Conservation (phyloP, 2,888 invertebrate genomes). For the Acronicta psi region DNA sequence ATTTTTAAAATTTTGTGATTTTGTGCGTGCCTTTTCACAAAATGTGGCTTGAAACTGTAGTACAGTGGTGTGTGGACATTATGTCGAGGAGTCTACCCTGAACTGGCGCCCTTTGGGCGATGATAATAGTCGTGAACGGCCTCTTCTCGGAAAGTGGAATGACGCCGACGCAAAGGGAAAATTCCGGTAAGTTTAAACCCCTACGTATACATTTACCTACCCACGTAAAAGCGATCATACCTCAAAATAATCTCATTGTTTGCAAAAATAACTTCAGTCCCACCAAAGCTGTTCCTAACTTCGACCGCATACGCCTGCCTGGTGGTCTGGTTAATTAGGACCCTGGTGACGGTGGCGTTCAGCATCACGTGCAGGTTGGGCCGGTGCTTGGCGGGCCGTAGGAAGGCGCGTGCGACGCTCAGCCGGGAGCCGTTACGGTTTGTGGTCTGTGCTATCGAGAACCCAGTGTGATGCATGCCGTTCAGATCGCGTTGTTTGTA, state of each 20-base stretch:
- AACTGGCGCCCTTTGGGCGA: no score
- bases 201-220: no score
- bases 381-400: slow-evolving; percentile 93
- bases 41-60: no score
- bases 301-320: slow-evolving; percentile 94
- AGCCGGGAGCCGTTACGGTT: slow-evolving; percentile 95
- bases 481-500: slow-evolving; percentile 94
- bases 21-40: no score
- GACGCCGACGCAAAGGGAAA: no score
- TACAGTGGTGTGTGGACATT: no score
- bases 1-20: no score
- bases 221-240: slow-evolving; percentile 78
- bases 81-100: no score
- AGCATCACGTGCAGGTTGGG: slow-evolving; percentile 95
- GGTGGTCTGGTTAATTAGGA: slow-evolving; percentile 93
- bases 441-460: slow-evolving; percentile 96
- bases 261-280: slow-evolving; percentile 89
- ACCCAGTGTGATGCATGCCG: slow-evolving; percentile 94
- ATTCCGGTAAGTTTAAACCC: no score
- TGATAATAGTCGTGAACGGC: no score
- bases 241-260: slow-evolving; percentile 91
- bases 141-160: no score
- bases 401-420: slow-evolving; percentile 94
- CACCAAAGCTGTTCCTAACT: slow-evolving; percentile 89
- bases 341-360: slow-evolving; percentile 93